Percentiles rank a stretch among this genome's conserved stretches.
These are phyloP conservation scores for Stylophora pistillata DNA, from an alignment of 64 coral and sea anemone species.

Conservation along the genomic window DNA sequence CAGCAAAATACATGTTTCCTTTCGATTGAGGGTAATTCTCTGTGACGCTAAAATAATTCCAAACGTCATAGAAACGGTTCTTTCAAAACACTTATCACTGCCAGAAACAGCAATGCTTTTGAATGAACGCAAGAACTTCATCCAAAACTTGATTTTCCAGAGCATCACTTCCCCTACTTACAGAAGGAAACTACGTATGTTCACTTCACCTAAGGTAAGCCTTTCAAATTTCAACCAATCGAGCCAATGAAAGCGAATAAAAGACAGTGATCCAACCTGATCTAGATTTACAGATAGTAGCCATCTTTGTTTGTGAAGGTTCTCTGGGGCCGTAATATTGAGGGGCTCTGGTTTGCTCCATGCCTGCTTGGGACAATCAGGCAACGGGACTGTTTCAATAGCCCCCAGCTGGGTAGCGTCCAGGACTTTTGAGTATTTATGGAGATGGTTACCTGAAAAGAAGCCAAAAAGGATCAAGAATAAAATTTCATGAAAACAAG, in stretches of 20 bases:
- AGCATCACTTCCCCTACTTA: too few relatives aligned
- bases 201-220: too few relatives aligned
- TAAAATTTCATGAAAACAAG: neutral
- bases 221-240: neutral
- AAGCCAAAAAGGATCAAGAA: neutral
- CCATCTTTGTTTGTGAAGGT: slow-evolving; percentile 76
- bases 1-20: too few relatives aligned
- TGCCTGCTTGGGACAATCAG: slow-evolving; percentile 58
- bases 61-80: too few relatives aligned
- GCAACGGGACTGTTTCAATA: slow-evolving; percentile 71
- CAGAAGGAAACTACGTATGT: too few relatives aligned
- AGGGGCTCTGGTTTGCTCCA: slow-evolving; percentile 85
- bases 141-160: too few relatives aligned
- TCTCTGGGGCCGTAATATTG: slow-evolving; percentile 67
- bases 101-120: too few relatives aligned
- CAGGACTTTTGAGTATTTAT: slow-evolving; percentile 97
- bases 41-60: too few relatives aligned
- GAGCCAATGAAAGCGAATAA: neutral
- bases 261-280: slow-evolving; percentile 49
- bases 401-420: slow-evolving; percentile 71
- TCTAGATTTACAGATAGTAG: slow-evolving; percentile 84
- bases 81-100: too few relatives aligned
- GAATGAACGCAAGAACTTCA: too few relatives aligned
- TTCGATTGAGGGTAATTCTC: too few relatives aligned
- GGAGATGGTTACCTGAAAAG: slow-evolving; percentile 84